Conservation (phyloP, 35 echinoderm and acorn worm species). For the Lytechinus pictus region DNA sequence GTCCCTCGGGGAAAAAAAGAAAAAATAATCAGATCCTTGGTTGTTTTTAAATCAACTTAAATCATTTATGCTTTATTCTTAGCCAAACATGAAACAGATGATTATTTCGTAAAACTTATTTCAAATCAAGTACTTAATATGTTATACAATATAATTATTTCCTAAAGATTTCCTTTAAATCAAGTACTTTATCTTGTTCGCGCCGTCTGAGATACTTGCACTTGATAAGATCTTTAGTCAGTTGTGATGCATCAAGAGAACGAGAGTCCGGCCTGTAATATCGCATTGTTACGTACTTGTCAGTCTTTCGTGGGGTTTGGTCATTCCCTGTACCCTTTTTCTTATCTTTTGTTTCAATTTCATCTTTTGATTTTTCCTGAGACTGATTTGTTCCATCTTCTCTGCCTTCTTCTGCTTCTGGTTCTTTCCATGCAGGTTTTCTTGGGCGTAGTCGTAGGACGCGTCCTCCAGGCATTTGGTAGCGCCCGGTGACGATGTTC, state of each 20-base stretch:
- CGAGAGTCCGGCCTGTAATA: conserved; percentile 22
- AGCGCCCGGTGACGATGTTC: background rate
- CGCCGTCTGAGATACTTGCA: conserved; percentile 48
- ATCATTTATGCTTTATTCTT: no score
- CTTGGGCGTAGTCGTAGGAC: conserved; percentile 54
- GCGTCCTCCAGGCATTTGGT: conserved; percentile 46
- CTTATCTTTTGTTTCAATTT: background rate
- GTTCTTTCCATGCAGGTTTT: conserved; percentile 55
- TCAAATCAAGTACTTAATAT: no score
- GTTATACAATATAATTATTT: background rate
- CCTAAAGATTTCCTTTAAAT: conserved; percentile 31
- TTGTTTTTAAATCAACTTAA: no score
- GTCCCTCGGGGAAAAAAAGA: no score
- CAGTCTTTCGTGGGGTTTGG: background rate
- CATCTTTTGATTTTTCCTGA: background rate
- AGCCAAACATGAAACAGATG: no score
- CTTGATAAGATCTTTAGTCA: conserved; percentile 59
- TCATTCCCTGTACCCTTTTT: background rate
- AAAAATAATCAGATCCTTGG: no score
- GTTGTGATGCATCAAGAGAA: conserved; percentile 30
- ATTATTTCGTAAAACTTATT: no score
- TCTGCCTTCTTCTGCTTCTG: background rate
- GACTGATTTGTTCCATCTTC: background rate
- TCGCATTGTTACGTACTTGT: background rate
- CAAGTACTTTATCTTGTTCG: conserved; percentile 31